A percentile compares a stretch with the other conserved stretches of the same genome.
Evolutionary conservation across 1,140 invertebrate species (phyloP).

Genomic region (Bombus terrestris): DNA sequence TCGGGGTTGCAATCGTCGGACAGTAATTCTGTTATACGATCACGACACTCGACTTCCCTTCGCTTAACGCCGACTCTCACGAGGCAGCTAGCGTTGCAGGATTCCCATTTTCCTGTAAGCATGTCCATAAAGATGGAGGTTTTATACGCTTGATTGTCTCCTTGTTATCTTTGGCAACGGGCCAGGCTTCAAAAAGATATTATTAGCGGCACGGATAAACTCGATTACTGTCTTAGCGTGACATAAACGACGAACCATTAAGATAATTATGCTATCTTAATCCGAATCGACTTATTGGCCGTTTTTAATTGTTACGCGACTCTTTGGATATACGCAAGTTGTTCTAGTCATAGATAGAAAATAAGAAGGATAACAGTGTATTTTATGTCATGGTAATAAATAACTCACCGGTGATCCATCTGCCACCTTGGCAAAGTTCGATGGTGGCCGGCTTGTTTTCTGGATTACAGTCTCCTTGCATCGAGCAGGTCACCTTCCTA

Average conservation of each 20-base stretch:
- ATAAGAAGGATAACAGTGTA: background rate
- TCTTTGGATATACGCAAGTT: too few species aligned
- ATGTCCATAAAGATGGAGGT: background rate
- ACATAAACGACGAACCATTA: background rate
- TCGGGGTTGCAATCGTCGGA: slow-evolving; percentile 73
- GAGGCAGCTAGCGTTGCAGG: slow-evolving; percentile 73
- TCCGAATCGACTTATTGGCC: too few species aligned
- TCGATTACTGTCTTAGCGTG: background rate
- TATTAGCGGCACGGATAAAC: background rate
- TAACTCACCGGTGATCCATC: slow-evolving; percentile 72
- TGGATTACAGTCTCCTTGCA: slow-evolving; percentile 67
- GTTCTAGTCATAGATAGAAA: too few species aligned
- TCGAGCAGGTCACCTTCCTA: slow-evolving; percentile 72
- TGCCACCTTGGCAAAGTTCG: slow-evolving; percentile 72
- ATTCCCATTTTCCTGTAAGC: slow-evolving; percentile 73
- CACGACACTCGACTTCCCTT: slow-evolving; percentile 71
- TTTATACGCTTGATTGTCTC: background rate
- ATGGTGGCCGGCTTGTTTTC: slow-evolving; percentile 65
- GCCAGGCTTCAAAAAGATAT: background rate
- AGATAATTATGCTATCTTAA: background rate
- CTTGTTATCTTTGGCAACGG: background rate
- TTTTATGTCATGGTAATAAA: background rate
- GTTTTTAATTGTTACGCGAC: too few species aligned
- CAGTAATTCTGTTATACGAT: slow-evolving; percentile 68
- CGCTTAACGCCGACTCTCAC: slow-evolving; percentile 70